Conservation (phyloP, 2,113 vertebrate genomes). For the Xiphophorus maculatus region DNA sequence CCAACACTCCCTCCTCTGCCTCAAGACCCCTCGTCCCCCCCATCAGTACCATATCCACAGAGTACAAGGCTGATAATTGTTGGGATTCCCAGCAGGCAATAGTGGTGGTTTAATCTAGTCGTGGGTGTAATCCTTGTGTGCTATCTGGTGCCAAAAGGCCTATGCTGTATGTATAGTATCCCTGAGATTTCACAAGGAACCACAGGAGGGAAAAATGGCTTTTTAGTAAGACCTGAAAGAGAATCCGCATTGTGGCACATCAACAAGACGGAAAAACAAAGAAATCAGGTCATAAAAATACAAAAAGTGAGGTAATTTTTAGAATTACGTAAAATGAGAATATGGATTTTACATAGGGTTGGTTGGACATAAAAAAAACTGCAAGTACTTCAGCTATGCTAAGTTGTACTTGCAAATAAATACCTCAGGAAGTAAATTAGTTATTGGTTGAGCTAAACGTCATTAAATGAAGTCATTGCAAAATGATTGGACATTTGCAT, state of each 20-base stretch:
- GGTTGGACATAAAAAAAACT: neutral
- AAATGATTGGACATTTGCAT: neutral
- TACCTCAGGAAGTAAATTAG: neutral
- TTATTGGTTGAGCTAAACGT: neutral
- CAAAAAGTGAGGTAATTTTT: slow-evolving; percentile 21
- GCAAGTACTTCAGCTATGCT: no score
- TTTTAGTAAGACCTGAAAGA: slow-evolving; percentile 44
- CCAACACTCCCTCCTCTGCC: slow-evolving; percentile 48
- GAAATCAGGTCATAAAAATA: slow-evolving; percentile 23
- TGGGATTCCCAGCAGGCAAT: slow-evolving; percentile 77
- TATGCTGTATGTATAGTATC: slow-evolving; percentile 66
- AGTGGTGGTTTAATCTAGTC: slow-evolving; percentile 76
- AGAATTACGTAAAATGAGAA: slow-evolving; percentile 37
- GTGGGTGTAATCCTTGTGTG: slow-evolving; percentile 75
- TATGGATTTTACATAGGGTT: slow-evolving; percentile 49
- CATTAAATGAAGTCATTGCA: neutral
- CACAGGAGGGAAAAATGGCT: slow-evolving; percentile 41
- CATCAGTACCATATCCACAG: slow-evolving; percentile 58
- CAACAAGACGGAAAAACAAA: slow-evolving; percentile 2
- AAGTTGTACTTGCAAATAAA: no score
- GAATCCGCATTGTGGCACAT: slow-evolving; percentile 44
- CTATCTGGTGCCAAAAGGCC: slow-evolving; percentile 74
- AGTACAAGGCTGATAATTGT: slow-evolving; percentile 78
- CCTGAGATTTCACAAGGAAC: slow-evolving; percentile 50
- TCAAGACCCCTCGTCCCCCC: slow-evolving; percentile 50